These are phyloP conservation scores for Cyclura pinguis DNA, from an alignment of 2,797 vertebrate species.

Conservation along the genomic window DNA sequence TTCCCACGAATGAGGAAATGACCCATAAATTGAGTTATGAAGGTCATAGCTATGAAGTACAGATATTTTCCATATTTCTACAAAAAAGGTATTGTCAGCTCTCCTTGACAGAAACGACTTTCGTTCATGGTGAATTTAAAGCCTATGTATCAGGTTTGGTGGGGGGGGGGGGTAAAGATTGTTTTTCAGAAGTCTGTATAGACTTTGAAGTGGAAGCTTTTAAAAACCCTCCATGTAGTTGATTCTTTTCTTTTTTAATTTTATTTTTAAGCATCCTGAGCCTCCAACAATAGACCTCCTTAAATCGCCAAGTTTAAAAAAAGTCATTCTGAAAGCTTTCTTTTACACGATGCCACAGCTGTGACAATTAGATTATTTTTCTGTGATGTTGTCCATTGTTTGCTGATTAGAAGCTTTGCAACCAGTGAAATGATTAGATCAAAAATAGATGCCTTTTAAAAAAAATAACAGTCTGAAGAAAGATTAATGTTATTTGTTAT, in stretches of 20 bases:
- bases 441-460: constrained; percentile 52
- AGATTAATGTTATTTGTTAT: constrained; percentile 63
- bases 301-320: constrained; percentile 56
- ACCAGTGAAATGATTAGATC: constrained; percentile 64
- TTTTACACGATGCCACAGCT: constrained; percentile 54
- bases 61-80: constrained; percentile 60
- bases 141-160: constrained; percentile 47
- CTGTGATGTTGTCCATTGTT: constrained; percentile 59
- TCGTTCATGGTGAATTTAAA: constrained; percentile 56
- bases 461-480: constrained; percentile 31
- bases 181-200: constrained; percentile 53
- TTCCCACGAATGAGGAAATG: constrained; percentile 71
- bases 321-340: constrained; percentile 63
- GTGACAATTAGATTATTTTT: constrained; percentile 74
- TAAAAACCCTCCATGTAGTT: constrained; percentile 36
- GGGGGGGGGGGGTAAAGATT: constrained; percentile 33
- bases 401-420: constrained; percentile 68
- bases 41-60: constrained; percentile 66
- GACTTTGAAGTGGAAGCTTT: constrained; percentile 63
- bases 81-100: constrained; percentile 52
- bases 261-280: constrained; percentile 47
- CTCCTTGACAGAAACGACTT: constrained; percentile 56
- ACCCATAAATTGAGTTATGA: constrained; percentile 74
- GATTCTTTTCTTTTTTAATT: not conserved
- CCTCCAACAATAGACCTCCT: constrained; percentile 51